Evolutionary conservation across 1,140 invertebrate genomes (phyloP), one percentile per base, ranked within the genome.

Genomic region (Sinella curviseta): DNA sequence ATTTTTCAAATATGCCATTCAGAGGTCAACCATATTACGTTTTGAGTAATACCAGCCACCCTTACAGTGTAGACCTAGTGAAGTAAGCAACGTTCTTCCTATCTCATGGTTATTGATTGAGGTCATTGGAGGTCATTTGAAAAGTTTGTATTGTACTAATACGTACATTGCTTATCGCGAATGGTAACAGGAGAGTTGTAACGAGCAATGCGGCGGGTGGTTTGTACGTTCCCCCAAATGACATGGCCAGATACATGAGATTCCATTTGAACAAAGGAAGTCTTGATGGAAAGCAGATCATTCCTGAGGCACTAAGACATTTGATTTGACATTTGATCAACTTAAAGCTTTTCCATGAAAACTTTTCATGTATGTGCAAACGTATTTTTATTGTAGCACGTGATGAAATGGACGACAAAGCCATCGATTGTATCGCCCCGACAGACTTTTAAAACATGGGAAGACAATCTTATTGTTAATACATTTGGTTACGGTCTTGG

Each of bases 261-360:
- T 81, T 81, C 39, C 80, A 78, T n/a, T 34, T 81, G 34, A 81
- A 81, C 55, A 35, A 67, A 0, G 80, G 80, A 2, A 26, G 39
- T 17, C 30, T 81, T 20, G 54, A 73, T 36, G 36, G 65, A 14
- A 34, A n/a, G 0, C 80, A 81, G 76, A 55, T 81, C 28, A 74
- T 81, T 3, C 77, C 80, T 1, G 55, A 78, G 75, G 80, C n/a
- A n/a, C n/a, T 81, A 60, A 70, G 24, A 33, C 31, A 31, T 60
- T 17, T 12, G 65, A 31, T 33, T 33, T 30, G 31, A 70, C 4
- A 70, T 14, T 26, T 60, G 24, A 60, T 14, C 57, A 60, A 60
- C 17, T 8, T 48, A 60, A 60, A 60, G 3, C 57, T 4, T 60
- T 60, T n/a, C n/a, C n/a, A n/a, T n/a, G n/a, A n/a, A n/a, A n/a